These are phyloP conservation scores for Suncus etruscus DNA, from an alignment of 2,113 vertebrate species.

Conservation along the genomic window DNA sequence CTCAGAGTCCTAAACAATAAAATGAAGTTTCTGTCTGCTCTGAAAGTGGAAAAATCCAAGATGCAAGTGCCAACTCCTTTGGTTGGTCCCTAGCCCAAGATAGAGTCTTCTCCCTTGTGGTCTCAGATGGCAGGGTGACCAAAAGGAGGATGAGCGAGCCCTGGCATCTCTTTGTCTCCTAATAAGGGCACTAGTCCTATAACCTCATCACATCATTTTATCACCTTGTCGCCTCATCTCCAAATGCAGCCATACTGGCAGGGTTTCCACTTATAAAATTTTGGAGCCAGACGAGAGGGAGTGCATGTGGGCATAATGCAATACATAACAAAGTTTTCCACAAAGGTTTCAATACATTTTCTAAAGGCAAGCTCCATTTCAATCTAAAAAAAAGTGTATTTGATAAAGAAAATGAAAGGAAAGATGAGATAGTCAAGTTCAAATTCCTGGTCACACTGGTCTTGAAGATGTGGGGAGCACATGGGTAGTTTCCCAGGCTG, in stretches of 20 bases:
- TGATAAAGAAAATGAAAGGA: conserved; percentile 15
- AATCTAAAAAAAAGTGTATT: background rate
- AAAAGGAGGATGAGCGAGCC: background rate
- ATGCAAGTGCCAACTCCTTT: background rate
- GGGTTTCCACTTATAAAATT: background rate
- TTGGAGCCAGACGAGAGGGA: no score
- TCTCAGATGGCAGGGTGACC: background rate
- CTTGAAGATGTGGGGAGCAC: background rate
- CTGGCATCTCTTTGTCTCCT: background rate
- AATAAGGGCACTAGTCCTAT: background rate
- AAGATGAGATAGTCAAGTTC: background rate
- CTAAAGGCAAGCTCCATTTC: background rate
- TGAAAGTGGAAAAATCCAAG: background rate
- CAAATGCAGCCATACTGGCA: conserved; percentile 1
- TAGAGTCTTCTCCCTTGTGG: background rate
- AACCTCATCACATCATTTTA: background rate
- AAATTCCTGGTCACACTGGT: background rate
- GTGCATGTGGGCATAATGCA: background rate
- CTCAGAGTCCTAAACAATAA: background rate
- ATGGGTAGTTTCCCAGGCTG: no score
- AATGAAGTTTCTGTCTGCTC: background rate
- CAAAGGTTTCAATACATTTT: background rate
- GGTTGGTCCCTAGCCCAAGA: background rate
- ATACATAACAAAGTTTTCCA: background rate
- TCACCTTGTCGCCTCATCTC: background rate